Evolutionary conservation across 2,888 invertebrate species (phyloP), one percentile per base, ranked within the genome.

Genomic region (Pilophorus perplexus): DNA sequence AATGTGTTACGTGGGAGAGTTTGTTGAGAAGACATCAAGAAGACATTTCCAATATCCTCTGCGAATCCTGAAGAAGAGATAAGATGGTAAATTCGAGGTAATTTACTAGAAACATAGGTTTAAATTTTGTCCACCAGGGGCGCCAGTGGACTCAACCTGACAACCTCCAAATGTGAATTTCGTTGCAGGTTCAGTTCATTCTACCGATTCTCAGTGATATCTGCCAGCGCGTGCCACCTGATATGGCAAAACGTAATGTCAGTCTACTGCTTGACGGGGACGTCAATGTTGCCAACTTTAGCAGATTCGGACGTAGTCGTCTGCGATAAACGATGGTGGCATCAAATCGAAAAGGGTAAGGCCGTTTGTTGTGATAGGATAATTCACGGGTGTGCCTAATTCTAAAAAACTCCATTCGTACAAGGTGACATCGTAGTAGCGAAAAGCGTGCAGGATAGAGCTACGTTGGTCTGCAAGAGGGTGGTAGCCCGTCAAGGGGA

Each of bases 351-450:
- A 50, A 50, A 22, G 20, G 18, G 22, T 48, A 6, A 5, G 8
- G n/a, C n/a, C n/a, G n/a, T n/a, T n/a, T 5, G 8, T 22, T 8
- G 22, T 22, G 23, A 20, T 20, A 20, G 50, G 12, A 25, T 23
- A n/a, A 25, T 14, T 50, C 14, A n/a, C 42, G 33, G 10, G 10
- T 10, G 6, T 33, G 6, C 33, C 33, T 6, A 33, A 33, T 33
- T 6, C 6, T 33, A 33, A 2, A 18, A 22, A 4, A 12, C 22
- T 48, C 3, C 8, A 3, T 10, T 18, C 46, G 25, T 22, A 14
- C 25, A 33, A 38, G 55, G 55, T 4, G 55, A 55, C 38, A 55
- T 55, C 37, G 55, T 55, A 10, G 55, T 55, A 8, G 55, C 55
- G 8, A 18, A 14, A 14, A 55, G 38, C 22, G 55, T 38, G 2